Conservation (phyloP, 35 echinoderm and acorn worm species). For the Heliocidaris tuberculata region DNA sequence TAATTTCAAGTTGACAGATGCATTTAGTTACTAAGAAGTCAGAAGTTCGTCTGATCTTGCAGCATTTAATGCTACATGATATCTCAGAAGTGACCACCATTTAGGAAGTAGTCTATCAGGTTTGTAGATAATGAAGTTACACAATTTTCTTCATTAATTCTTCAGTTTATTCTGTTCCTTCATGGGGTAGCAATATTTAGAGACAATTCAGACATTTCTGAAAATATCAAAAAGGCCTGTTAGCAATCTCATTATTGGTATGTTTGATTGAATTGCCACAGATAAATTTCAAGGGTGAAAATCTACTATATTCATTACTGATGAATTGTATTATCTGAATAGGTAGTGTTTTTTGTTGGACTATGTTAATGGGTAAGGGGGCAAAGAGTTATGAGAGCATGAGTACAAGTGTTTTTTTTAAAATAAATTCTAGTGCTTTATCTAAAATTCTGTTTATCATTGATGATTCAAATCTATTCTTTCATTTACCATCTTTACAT, state of each 20-base stretch:
- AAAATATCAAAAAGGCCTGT: too few relatives aligned
- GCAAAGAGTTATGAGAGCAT: background rate
- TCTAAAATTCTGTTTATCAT: background rate
- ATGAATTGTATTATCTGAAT: background rate
- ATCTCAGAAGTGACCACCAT: background rate
- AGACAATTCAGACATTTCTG: too few relatives aligned
- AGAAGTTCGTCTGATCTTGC: background rate
- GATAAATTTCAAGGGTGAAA: too few relatives aligned
- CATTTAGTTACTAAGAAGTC: background rate
- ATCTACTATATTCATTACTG: too few relatives aligned
- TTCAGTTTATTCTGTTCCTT: too few relatives aligned
- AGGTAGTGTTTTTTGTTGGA: background rate
- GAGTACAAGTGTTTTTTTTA: background rate
- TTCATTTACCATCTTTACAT: background rate
- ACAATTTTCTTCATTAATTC: too few relatives aligned
- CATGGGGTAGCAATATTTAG: too few relatives aligned
- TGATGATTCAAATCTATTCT: background rate
- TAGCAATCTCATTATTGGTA: too few relatives aligned
- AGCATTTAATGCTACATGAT: background rate
- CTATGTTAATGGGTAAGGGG: background rate
- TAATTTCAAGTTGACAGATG: background rate
- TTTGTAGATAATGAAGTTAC: background rate
- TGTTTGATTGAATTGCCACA: background rate
- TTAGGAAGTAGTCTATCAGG: too few relatives aligned
- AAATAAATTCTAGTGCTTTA: background rate